Evolutionary conservation across 2,888 invertebrate genomes (phyloP), one percentile per base, ranked within the genome.

Genomic region (Pyrochroa serraticornis): DNA sequence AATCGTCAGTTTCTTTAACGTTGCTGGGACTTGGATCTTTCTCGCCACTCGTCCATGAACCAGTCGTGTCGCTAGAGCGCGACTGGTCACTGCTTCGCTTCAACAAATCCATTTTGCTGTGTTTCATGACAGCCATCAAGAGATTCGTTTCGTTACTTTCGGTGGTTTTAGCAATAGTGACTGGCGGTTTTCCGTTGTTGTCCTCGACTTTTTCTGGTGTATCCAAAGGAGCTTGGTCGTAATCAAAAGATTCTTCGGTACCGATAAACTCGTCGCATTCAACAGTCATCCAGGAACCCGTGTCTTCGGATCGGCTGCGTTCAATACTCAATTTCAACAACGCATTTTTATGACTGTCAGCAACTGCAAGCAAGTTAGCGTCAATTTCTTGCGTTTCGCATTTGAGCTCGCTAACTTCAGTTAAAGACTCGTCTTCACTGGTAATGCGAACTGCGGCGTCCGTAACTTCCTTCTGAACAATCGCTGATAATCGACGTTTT

Each of bases 1-100:
- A 89, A 73, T 90, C 89, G 61, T 90, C 89, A 39, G 50, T 87
- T 75, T 89, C 88, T 58, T 86, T 84, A 56, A 80, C 37, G 72
- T 80, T 50, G 70, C 80, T 59, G 46, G 88, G 87, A 69, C 87
- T 88, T 0, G 81, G 80, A 72, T 88, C 88, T 75, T 88, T 88
- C 73, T 89, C 89, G n/a, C 88, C 87, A 69, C 89, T 89, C 0
- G 91, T 91, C 89, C 90, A 91, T 0, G 91, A 91, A 32, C 79
- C 80, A 3, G 86, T 87, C 0, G 89, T 89, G 71, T 92, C 91
- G 1, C 91, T 91, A 69, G 91, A 91, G 65, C 87, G 82, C 0
- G 91, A 91, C 58, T 90, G 87, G 73, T 91, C 91, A 1, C 89
- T 85, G 65, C 88, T 89, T 14, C 88, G 77, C 71, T 89, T 88